Base-by-base conservation (phyloP, 2,888 invertebrate genomes). In the Folsomia candida region DNA sequence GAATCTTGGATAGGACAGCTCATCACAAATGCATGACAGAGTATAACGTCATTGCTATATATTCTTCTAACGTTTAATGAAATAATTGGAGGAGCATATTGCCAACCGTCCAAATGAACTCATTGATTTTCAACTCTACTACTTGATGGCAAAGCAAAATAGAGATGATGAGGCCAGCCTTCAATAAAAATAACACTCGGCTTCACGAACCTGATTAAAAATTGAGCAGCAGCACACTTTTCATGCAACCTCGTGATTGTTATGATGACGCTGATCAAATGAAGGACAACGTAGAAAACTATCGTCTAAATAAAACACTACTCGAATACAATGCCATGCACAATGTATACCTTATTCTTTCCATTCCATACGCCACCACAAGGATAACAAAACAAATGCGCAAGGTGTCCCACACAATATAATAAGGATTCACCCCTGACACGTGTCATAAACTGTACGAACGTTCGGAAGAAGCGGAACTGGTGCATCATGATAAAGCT, bases 401-500 rank as follows among this genome's bases (percentile, higher is more conserved):
- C 37, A 37, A 22, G 63, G 28, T 62, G 6, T 60, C 9, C n/a
- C 11, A 62, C 20, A 20, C 9, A 6, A 62, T 28, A 26, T 14
- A n/a, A 27, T 20, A 29, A 27, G 29, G 62, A 62, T 62, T 62
- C 29, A 62, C 62, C 62, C 59, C 22, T n/a, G 62, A 26, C 62
- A 37, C 62, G 62, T 62, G 62, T 29, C 62, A 62, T 37, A 9
- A 37, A 4, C 37, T 37, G 14, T 37, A 14, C 37, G 6, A 37
- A 9, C 37, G 37, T 37, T 37, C 37, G 14, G 37, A 14, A 14
- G 37, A 37, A 37, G 37, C 37, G 37, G 37, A 37, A 37, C 37
- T 37, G 37, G 14, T 37, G 29, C 27, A 62, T 28, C 62, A 28
- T 29, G 62, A 62, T 62, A 62, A 62, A 20, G 22, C n/a, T 62